Percentiles rank a stretch among this genome's conserved stretches.
These are phyloP conservation scores for Cygnus buccinator DNA, from an alignment of 2,113 vertebrate genomes.

Conservation along the genomic window DNA sequence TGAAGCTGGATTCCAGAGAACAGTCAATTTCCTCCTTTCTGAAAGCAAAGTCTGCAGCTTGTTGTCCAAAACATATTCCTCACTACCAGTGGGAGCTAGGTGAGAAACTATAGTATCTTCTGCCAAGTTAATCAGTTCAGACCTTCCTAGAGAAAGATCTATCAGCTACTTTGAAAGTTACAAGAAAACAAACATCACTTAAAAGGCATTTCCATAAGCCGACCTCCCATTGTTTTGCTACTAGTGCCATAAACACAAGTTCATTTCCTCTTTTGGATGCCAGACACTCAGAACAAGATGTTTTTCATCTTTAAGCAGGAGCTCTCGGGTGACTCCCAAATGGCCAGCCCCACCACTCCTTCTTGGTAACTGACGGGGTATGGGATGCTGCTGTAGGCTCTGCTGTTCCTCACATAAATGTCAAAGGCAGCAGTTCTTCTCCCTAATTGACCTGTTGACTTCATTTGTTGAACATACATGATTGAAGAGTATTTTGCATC, in stretches of 20 bases:
- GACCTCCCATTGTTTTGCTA: conserved; percentile 18
- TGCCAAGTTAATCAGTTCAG: background rate
- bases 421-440: background rate
- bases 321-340: background rate
- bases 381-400: background rate
- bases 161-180: background rate
- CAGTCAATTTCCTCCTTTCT: background rate
- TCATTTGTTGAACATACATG: background rate
- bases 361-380: background rate
- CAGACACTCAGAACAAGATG: conserved; percentile 35
- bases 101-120: background rate
- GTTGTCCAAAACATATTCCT: background rate
- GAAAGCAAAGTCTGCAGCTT: background rate
- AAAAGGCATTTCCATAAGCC: conserved; percentile 20
- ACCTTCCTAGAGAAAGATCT: conserved; percentile 2
- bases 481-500: background rate
- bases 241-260: background rate
- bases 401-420: background rate
- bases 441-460: background rate
- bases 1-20: background rate
- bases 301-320: conserved; percentile 6
- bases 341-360: background rate
- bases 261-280: conserved; percentile 41
- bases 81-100: background rate
- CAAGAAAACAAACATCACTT: background rate